Percentiles rank a stretch among this genome's conserved stretches.
These are phyloP conservation scores for Geopemphigus sp. DNA, from an alignment of 1,140 invertebrate species.

Conservation along the genomic window DNA sequence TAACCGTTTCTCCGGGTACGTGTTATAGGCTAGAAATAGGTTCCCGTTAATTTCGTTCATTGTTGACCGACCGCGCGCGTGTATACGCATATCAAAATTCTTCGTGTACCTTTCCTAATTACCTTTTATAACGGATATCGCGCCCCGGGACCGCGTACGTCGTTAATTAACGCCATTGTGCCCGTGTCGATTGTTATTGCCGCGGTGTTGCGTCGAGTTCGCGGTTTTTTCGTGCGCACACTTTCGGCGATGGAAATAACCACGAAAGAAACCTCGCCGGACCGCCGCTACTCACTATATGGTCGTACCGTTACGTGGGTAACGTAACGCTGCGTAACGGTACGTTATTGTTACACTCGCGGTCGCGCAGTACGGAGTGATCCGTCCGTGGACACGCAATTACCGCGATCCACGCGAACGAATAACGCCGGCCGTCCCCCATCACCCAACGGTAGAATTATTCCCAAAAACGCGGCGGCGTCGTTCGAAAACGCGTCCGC, in stretches of 20 bases:
- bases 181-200: not conserved
- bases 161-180: constrained; percentile 12
- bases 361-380: no score
- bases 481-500: no score
- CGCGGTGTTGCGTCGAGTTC: not conserved
- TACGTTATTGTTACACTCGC: no score
- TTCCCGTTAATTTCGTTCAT: not conserved
- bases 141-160: not conserved
- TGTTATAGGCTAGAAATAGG: not conserved
- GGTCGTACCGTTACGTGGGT: no score
- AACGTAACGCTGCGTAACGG: no score
- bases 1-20: not conserved
- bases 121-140: constrained; percentile 5
- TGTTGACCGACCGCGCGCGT: not conserved
- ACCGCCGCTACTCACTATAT: no score
- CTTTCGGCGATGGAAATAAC: not conserved
- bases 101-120: not conserved
- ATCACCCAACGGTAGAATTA: no score
- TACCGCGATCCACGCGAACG: no score
- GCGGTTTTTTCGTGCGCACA: not conserved
- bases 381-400: no score
- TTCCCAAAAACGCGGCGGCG: no score
- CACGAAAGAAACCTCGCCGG: no score
- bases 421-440: no score
- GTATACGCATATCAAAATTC: not conserved